phyloP scores from a whole-genome alignment of 2,888 invertebrate genomes.

The Eilema sororculum region DNA sequence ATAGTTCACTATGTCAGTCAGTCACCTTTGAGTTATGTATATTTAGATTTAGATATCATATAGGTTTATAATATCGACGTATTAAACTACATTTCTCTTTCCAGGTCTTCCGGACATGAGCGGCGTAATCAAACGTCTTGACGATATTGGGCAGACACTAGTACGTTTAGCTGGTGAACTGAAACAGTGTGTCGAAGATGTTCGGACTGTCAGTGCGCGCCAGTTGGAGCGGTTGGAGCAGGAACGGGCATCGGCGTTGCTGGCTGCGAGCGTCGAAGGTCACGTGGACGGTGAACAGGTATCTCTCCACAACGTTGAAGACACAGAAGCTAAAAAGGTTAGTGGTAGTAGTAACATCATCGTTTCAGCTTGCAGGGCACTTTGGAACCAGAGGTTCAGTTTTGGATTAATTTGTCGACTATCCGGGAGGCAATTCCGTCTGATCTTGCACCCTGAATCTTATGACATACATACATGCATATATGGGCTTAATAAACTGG shows the following conservation, averaged over 20 bases:
- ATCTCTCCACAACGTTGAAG: conserved; percentile 81
- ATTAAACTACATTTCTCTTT: conserved; percentile 20
- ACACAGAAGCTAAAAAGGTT: conserved; percentile 92
- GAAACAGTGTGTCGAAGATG: conserved; percentile 91
- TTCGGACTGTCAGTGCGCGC: conserved; percentile 89
- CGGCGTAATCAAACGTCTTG: conserved; percentile 88
- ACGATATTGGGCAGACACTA: conserved; percentile 90
- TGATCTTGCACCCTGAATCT: too few relatives aligned
- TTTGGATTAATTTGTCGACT: too few relatives aligned
- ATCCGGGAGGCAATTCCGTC: too few relatives aligned
- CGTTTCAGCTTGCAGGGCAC: background rate
- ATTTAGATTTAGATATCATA: too few relatives aligned
- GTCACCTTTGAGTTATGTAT: too few relatives aligned
- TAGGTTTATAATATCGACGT: too few relatives aligned
- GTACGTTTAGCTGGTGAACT: conserved; percentile 90
- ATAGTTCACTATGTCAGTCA: too few relatives aligned
- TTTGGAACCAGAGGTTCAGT: background rate
- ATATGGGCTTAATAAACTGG: too few relatives aligned
- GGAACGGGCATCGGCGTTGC: conserved; percentile 89
- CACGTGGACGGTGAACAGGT: conserved; percentile 87
- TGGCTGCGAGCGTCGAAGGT: conserved; percentile 90
- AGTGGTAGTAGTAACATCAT: too few relatives aligned
- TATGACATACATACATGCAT: too few relatives aligned
- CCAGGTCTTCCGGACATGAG: conserved; percentile 72
- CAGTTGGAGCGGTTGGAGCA: conserved; percentile 88